Conservation (phyloP, 2,113 vertebrate species). For the Rhizomys pruinosus region DNA sequence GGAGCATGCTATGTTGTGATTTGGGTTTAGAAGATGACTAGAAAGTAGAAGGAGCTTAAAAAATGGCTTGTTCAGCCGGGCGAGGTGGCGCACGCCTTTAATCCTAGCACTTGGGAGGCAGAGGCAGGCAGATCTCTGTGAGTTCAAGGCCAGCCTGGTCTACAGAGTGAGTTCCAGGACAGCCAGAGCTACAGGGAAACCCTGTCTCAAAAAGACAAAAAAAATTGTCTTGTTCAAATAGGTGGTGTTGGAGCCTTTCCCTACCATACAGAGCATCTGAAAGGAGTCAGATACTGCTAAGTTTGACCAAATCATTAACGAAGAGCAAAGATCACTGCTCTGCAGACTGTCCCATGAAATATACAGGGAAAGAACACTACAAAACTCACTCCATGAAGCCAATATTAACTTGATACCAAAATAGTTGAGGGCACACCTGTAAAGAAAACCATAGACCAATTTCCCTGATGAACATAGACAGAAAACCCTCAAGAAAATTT, state of each 20-base stretch:
- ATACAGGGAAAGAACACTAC: neutral
- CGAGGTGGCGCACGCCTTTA: no score
- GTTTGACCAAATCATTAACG: neutral
- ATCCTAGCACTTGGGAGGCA: no score
- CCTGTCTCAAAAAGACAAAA: no score
- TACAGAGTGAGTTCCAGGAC: no score
- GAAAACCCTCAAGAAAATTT: neutral
- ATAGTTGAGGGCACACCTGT: neutral
- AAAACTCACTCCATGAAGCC: neutral
- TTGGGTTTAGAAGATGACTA: conserved; percentile 11
- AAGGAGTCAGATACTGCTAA: neutral
- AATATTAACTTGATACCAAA: neutral
- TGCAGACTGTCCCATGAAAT: neutral
- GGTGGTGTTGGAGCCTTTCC: neutral
- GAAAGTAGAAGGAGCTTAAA: neutral
- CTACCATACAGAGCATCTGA: neutral
- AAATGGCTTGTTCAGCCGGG: neutral
- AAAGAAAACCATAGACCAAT: neutral
- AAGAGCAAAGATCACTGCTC: neutral
- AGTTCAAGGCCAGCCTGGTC: no score
- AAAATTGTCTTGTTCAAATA: neutral
- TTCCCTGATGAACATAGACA: neutral
- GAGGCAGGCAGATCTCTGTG: no score
- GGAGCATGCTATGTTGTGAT: neutral
- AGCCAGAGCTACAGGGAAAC: no score